Evolutionary conservation across 2,888 invertebrate species (phyloP).

Genomic region (Dioctria rufipes): DNA sequence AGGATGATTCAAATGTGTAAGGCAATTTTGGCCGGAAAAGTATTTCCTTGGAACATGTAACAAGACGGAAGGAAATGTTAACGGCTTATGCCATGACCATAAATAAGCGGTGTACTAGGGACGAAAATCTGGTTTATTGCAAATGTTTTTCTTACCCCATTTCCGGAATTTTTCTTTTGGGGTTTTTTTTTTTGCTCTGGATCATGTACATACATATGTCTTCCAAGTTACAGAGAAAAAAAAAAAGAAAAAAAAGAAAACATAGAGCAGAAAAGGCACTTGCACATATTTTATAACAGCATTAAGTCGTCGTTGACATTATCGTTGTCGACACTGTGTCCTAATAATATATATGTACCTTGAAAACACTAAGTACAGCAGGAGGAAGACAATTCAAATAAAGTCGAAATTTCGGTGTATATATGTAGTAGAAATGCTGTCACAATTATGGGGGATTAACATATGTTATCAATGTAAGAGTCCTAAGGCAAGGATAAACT

Average conservation of each 20-base stretch:
- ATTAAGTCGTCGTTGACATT: background rate
- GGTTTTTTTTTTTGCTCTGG: background rate
- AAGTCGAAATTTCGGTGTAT: conserved; percentile 41
- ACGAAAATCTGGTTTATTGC: conserved; percentile 3
- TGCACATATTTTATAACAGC: background rate
- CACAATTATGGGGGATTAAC: conserved; percentile 43
- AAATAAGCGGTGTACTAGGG: background rate
- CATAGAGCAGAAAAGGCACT: background rate
- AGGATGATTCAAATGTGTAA: background rate
- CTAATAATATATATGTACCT: conserved; percentile 13
- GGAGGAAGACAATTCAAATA: conserved; percentile 6
- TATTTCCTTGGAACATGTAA: conserved; percentile 10
- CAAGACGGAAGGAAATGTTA: background rate
- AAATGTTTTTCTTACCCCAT: conserved; percentile 8
- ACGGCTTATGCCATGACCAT: background rate
- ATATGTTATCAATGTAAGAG: conserved; percentile 38
- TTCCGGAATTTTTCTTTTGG: background rate
- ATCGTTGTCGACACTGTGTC: background rate
- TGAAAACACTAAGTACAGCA: background rate
- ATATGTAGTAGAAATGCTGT: conserved; percentile 9
- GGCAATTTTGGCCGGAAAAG: background rate
- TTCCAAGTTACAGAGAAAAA: background rate
- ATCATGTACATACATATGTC: background rate
- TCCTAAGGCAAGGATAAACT: conserved; percentile 7
- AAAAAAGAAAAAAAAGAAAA: too few relatives aligned